Percentiles rank a stretch among this genome's conserved stretches.
Conservation (phyloP, 2,797 vertebrate genomes). For the Meda fulgida region DNA sequence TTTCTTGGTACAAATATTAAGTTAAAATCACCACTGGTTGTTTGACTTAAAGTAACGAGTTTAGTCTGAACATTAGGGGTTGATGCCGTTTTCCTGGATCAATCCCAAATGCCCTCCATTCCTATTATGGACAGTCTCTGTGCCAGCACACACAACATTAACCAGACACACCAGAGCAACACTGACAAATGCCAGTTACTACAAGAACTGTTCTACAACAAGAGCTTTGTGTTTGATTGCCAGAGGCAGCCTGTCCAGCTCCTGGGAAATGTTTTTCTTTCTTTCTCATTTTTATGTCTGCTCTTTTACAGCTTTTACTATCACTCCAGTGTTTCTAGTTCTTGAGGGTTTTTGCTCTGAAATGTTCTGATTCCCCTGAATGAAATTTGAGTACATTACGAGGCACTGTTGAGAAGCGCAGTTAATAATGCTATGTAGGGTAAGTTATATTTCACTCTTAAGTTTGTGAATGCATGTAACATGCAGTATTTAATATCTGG, state of each 20-base stretch:
- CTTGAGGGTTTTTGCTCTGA: conserved; percentile 21
- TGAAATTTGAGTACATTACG: conserved; percentile 25
- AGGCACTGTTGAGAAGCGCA: not conserved
- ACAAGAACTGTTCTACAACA: conserved; percentile 54
- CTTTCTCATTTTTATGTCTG: conserved; percentile 21
- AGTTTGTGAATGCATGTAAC: conserved; percentile 5
- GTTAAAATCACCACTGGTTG: conserved; percentile 11
- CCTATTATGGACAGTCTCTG: conserved; percentile 47
- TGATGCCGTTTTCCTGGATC: conserved; percentile 43
- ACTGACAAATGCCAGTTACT: conserved; percentile 53
- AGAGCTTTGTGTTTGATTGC: conserved; percentile 52
- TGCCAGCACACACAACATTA: conserved; percentile 48
- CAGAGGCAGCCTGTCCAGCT: conserved; percentile 49
- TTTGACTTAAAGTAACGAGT: conserved; percentile 39
- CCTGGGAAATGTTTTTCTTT: conserved; percentile 26
- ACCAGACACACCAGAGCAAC: conserved; percentile 49
- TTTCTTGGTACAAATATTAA: conserved; percentile 44
- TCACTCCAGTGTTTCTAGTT: conserved; percentile 36
- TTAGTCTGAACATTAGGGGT: conserved; percentile 49
- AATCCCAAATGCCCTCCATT: conserved; percentile 39
- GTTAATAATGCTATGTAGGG: not conserved
- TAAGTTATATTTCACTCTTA: conserved; percentile 23
- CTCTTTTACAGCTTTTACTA: conserved; percentile 50
- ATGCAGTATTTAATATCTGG: conserved; percentile 33
- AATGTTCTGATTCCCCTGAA: conserved; percentile 31